These are phyloP conservation scores for Latheticus oryzae DNA, from an alignment of 2,888 invertebrate genomes.

Conservation along the genomic window DNA sequence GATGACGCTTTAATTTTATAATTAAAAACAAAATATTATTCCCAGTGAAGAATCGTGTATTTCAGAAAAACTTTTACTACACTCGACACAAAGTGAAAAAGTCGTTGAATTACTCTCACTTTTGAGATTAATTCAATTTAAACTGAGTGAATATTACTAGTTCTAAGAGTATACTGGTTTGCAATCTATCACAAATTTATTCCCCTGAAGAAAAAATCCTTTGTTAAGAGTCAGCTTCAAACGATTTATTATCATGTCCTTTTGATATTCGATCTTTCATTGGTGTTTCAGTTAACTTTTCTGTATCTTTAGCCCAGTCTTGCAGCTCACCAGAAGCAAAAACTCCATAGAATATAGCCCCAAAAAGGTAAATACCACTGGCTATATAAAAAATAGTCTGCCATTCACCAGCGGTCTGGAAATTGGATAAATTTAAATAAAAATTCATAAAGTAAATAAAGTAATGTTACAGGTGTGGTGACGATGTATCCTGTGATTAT, in stretches of 20 bases:
- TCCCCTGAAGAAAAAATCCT: background rate
- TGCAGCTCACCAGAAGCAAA: slow-evolving; percentile 86
- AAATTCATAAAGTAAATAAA: too few relatives aligned
- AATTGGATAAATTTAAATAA: too few relatives aligned
- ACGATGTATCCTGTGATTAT: slow-evolving; percentile 63
- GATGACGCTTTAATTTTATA: too few relatives aligned
- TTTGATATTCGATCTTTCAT: slow-evolving; percentile 13
- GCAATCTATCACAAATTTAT: slow-evolving; percentile 6
- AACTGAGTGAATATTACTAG: too few relatives aligned
- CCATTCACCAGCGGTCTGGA: slow-evolving; percentile 69
- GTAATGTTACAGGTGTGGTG: slow-evolving; percentile 49
- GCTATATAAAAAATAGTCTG: slow-evolving; percentile 87
- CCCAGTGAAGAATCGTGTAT: too few relatives aligned
- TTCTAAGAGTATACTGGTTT: too few relatives aligned
- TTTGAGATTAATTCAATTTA: too few relatives aligned
- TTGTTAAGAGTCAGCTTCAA: slow-evolving; percentile 16
- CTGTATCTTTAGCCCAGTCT: slow-evolving; percentile 75
- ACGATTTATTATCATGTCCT: slow-evolving; percentile 20
- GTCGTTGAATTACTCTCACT: too few relatives aligned
- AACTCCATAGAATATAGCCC: slow-evolving; percentile 84
- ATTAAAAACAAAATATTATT: too few relatives aligned
- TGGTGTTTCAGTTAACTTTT: slow-evolving; percentile 5
- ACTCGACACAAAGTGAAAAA: too few relatives aligned
- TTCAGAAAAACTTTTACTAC: too few relatives aligned
- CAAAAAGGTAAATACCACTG: slow-evolving; percentile 83